Evolutionary conservation across 2,113 vertebrate genomes (phyloP).

Genomic region (Atractosteus spatula): DNA sequence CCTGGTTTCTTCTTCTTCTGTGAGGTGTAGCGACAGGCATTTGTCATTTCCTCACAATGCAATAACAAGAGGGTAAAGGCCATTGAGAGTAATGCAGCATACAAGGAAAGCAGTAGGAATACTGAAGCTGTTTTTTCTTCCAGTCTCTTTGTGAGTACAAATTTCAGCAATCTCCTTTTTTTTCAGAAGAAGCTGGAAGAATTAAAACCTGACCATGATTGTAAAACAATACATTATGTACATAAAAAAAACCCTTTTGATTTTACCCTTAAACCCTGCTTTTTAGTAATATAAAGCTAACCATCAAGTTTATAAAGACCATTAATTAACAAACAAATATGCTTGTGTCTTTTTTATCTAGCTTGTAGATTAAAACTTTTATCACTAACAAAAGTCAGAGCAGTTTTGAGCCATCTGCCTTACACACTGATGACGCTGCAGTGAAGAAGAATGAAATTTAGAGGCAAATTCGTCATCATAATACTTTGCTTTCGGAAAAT

Average conservation of each 20-base stretch:
- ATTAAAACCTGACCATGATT: conserved; percentile 51
- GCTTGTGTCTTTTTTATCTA: conserved; percentile 51
- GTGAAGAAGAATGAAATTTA: neutral
- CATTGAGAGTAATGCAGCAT: conserved; percentile 61
- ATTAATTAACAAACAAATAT: conserved; percentile 53
- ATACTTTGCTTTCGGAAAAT: neutral
- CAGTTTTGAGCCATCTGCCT: conserved; percentile 35
- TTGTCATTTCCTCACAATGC: conserved; percentile 35
- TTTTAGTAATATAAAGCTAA: conserved; percentile 73
- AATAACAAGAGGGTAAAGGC: conserved; percentile 58
- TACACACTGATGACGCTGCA: conserved; percentile 11
- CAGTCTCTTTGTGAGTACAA: conserved; percentile 11
- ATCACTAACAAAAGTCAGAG: conserved; percentile 44
- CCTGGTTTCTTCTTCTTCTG: conserved; percentile 21
- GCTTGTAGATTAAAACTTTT: conserved; percentile 61
- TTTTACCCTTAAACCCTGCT: conserved; percentile 69
- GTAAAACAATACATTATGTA: conserved; percentile 22
- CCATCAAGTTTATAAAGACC: conserved; percentile 56
- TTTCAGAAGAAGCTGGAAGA: conserved; percentile 47
- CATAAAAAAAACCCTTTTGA: conserved; percentile 40
- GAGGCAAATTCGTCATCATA: neutral
- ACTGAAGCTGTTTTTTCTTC: conserved; percentile 32
- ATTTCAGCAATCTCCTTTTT: neutral
- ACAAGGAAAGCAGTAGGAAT: conserved; percentile 70
- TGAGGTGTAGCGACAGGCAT: conserved; percentile 6